Conservation (phyloP, 1,140 invertebrate species). For the Venturia canescens region DNA sequence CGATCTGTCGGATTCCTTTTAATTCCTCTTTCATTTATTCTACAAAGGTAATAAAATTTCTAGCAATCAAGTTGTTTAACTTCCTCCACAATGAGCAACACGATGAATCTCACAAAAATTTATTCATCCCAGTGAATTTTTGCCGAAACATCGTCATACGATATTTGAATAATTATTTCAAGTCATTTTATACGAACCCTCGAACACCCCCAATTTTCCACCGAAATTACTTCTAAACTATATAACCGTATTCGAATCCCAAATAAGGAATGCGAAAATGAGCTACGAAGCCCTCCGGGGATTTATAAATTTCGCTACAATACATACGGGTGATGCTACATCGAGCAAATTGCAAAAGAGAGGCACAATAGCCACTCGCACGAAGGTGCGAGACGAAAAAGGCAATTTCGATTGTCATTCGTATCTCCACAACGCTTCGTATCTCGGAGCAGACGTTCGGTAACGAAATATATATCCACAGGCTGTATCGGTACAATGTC, state of each 20-base stretch:
- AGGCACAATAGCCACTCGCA: not conserved
- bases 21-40: too few species aligned
- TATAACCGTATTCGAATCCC: not conserved
- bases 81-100: too few species aligned
- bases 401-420: slow-evolving; percentile 37
- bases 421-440: slow-evolving; percentile 12
- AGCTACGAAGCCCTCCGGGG: slow-evolving; percentile 1
- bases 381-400: slow-evolving; percentile 28
- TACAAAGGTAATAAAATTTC: too few species aligned
- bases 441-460: not conserved
- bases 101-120: too few species aligned
- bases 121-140: too few species aligned
- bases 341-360: not conserved
- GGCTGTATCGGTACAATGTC: not conserved
- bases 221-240: not conserved
- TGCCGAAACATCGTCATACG: too few species aligned
- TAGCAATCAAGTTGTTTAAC: too few species aligned
- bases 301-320: slow-evolving; percentile 21
- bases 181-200: too few species aligned
- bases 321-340: not conserved
- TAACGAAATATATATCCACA: slow-evolving; percentile 12
- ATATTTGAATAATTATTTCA: too few species aligned
- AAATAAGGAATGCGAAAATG: not conserved
- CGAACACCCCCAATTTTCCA: not conserved
- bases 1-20: too few species aligned